Base-by-base conservation (phyloP, 2,888 invertebrate genomes). In the Limnephilus rhombicus region DNA sequence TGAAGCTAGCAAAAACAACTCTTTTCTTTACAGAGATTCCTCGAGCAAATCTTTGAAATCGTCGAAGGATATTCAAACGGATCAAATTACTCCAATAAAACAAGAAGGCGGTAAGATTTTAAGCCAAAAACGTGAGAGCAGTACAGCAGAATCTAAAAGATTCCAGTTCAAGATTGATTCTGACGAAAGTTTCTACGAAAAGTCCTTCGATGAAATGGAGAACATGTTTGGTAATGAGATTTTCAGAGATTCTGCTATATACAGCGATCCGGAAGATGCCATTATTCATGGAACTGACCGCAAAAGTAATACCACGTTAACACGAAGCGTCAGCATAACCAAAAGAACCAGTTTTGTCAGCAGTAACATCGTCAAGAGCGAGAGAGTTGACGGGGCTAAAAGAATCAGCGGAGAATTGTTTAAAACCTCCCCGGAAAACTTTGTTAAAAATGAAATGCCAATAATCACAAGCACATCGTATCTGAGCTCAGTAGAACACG, bases 181-280 rank as follows among this genome's bases (percentile, higher is more conserved):
- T 41, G 97, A 97, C 90, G 97, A 98, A 94, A 97, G 98, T 94
- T 98, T 97, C 94, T 98, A 98, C 94, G 98, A 98, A 94, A 97
- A 97, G 94, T 97, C 97, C 0, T 98, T 98, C 94, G 98, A 98
- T 94, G 97, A 97, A 80, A 97, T 98, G 80, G 98, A 98, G 95
- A 97, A 97, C 92, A 96, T 97, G 80, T 95, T 96, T 91, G 97
- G 97, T 92, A 97, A 96, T 68, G 97, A 97, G 94, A 96, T 97
- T 1, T 98, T 98, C 94, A 96, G 98, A 94, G 98, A 98, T 95
- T 98, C 98, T 90, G 98, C 98, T 93, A 98, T 98, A 94, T 98
- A 98, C 95, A 98, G 98, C 93, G 98, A 98, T 94, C 97, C 96
- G 93, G 97, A 97, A 93, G 97, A 97, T 12, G 93, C n/a, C 29